Evolutionary conservation across 2,888 invertebrate species (phyloP).

Genomic region (Leuctra nigra): DNA sequence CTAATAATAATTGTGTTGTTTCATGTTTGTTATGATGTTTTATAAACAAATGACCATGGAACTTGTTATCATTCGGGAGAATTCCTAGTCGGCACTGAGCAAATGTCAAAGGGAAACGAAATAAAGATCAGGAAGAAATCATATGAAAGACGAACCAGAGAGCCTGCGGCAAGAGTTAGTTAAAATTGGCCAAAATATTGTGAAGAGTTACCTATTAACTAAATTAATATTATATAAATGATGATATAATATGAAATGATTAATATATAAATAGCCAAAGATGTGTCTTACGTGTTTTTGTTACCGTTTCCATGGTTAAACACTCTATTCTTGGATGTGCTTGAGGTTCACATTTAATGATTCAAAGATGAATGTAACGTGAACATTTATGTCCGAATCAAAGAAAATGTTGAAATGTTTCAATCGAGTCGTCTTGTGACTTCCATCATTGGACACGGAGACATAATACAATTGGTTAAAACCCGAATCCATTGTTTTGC

Average conservation of each 20-base stretch:
- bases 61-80: constrained; percentile 1
- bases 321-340: constrained; percentile 1
- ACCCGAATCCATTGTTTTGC: too few species aligned
- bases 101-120: constrained; percentile 5
- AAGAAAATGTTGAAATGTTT: not conserved
- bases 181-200: constrained; percentile 9
- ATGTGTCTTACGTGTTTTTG: constrained; percentile 29
- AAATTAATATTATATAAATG: too few species aligned
- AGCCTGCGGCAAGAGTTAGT: not conserved
- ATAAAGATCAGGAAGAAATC: not conserved
- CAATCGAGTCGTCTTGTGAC: too few species aligned
- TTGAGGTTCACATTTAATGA: not conserved
- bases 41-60: too few species aligned
- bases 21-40: not conserved
- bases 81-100: constrained; percentile 10
- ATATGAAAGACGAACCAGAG: not conserved
- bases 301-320: constrained; percentile 23
- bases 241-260: too few species aligned
- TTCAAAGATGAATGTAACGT: not conserved
- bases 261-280: constrained; percentile 29
- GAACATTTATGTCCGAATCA: not conserved
- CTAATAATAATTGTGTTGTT: not conserved
- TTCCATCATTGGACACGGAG: too few species aligned
- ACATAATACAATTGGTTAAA: too few species aligned
- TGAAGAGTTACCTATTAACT: constrained; percentile 22